Evolutionary conservation across 1,140 invertebrate genomes (phyloP).

Genomic region (Drosophila chauvacae): DNA sequence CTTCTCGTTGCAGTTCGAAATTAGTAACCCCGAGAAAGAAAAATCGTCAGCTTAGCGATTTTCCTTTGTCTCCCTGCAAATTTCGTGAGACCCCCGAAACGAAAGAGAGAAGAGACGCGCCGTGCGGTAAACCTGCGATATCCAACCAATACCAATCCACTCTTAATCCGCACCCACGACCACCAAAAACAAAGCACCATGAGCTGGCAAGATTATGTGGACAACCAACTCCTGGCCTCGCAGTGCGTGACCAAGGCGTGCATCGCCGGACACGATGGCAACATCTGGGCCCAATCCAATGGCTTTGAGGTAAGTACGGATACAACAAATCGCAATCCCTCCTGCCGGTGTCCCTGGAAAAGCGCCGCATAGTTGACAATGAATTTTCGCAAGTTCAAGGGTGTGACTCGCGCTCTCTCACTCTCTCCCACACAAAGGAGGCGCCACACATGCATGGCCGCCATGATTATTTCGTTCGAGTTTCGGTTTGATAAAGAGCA

Average conservation of each 20-base stretch:
- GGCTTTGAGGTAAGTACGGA: slow-evolving; percentile 93
- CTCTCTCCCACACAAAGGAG: slow-evolving; percentile 42
- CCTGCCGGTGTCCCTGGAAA: slow-evolving; percentile 6
- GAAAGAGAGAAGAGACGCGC: slow-evolving; percentile 59
- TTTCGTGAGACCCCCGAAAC: slow-evolving; percentile 51
- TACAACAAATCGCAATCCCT: slow-evolving; percentile 11
- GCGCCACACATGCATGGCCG: slow-evolving; percentile 48
- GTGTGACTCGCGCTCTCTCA: slow-evolving; percentile 71
- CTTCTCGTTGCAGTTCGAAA: slow-evolving; percentile 74
- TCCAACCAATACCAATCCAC: slow-evolving; percentile 46
- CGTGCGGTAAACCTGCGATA: slow-evolving; percentile 61
- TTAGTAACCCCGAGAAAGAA: slow-evolving; percentile 61
- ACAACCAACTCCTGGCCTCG: slow-evolving; percentile 97
- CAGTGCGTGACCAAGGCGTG: slow-evolving; percentile 96
- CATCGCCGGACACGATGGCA: slow-evolving; percentile 97
- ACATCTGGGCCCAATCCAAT: slow-evolving; percentile 97
- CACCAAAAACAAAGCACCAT: slow-evolving; percentile 85
- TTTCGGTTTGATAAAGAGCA: slow-evolving; percentile 68
- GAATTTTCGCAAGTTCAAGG: slow-evolving; percentile 82
- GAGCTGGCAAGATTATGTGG: slow-evolving; percentile 99
- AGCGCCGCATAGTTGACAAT: slow-evolving; percentile 46
- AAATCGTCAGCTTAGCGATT: slow-evolving; percentile 63
- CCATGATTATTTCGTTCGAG: slow-evolving; percentile 57
- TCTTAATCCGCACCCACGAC: slow-evolving; percentile 52
- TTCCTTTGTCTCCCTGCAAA: slow-evolving; percentile 66